Conservation (phyloP, 2,113 vertebrate genomes). For the Spermophilus dauricus region DNA sequence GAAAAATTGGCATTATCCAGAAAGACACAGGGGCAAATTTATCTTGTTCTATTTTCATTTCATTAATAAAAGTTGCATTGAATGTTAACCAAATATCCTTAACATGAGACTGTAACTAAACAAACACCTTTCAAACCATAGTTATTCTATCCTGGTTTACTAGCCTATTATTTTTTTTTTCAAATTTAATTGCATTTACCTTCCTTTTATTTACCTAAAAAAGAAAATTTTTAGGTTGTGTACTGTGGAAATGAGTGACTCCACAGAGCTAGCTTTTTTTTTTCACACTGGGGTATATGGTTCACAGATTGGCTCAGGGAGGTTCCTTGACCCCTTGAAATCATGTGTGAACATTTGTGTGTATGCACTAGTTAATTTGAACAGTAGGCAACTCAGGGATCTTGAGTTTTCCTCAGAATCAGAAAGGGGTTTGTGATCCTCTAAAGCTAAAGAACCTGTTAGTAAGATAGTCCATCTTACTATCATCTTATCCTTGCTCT, state of each 20-base stretch:
- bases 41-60: slow-evolving; percentile 45
- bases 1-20: neutral
- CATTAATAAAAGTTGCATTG: slow-evolving; percentile 52
- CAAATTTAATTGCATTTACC: neutral
- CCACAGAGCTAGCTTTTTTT: neutral
- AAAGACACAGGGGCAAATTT: neutral
- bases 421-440: neutral
- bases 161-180: neutral
- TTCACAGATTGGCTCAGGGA: neutral
- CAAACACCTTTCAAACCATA: neutral
- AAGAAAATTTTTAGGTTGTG: neutral
- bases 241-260: neutral
- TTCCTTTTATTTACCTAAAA: neutral
- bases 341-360: neutral
- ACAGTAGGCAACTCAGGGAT: neutral
- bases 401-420: neutral
- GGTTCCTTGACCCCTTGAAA: neutral
- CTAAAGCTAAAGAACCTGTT: neutral
- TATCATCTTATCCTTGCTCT: neutral
- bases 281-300: neutral
- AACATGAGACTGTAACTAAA: neutral
- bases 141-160: neutral
- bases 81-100: slow-evolving; percentile 1
- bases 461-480: neutral
- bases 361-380: too few species aligned